Base-by-base conservation (phyloP, 2,113 vertebrate genomes). In the Paramisgurnus dabryanus region DNA sequence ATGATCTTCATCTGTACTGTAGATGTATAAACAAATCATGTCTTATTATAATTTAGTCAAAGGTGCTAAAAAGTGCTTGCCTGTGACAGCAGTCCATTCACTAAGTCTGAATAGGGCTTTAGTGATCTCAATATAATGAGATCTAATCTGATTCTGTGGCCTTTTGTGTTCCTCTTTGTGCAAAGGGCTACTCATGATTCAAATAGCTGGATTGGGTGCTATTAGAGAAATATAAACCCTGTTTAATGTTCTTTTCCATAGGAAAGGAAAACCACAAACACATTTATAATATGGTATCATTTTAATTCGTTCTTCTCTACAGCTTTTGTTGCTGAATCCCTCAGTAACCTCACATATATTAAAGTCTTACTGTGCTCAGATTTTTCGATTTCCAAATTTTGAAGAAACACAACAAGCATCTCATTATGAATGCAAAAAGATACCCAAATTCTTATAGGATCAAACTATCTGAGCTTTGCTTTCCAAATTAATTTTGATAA, bases 131-230 rank as follows among this genome's bases (percentile, higher is more conserved):
- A 17, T 39, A 73, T 73, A 73, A 73, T 73, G 71, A 73, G 71
- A 53, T 73, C 55, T 73, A 73, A 73, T 73, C 71, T 73, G 53
- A 73, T 73, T 73, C 71, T 60, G 10, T 72, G 22, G 8, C 41
- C 22, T 43, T 73, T 60, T 73, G 55, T 73, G 71, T 73, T 34
- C 43, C 71, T 60, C 60, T 73, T 60, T 60, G 43, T 73, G 71
- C 55, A 73, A 43, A 43, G 34, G 55, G 40, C 53, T 60, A 53
- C 39, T 34, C n/a, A 73, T 73, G 58, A 73, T 73, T 73, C 71
- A 73, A 45, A 60, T 60, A 6, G 17, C 71, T 73, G 53, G 53
- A 73, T 73, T 60, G 60, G 55, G 55, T 60, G 71, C 71, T 60
- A 73, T 73, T 73, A 73, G 53, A 60, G 55, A 45, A 43, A 73